phyloP scores from a whole-genome alignment of 2,113 vertebrate species.

The Pseudorhombus dupliciocellatus region DNA sequence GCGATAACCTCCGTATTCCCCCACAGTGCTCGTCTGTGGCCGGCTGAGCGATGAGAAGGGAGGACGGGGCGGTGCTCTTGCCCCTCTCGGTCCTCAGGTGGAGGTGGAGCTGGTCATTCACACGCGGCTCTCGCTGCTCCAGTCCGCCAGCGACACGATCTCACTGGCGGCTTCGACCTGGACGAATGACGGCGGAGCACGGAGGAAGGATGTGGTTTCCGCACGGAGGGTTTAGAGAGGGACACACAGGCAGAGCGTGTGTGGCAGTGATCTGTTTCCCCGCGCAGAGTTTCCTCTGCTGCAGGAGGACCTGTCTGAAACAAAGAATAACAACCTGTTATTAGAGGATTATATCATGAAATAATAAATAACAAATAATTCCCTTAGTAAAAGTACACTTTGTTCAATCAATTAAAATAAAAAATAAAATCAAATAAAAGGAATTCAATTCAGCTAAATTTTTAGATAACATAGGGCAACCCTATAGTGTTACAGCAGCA shows the following conservation, averaged over 20 bases:
- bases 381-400: no score
- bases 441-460: no score
- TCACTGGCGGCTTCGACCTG: conserved; percentile 65
- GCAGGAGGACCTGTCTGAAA: background rate
- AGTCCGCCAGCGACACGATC: conserved; percentile 78
- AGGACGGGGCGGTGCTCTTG: conserved; percentile 11
- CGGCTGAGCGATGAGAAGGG: background rate
- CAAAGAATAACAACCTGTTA: no score
- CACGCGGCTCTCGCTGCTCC: conserved; percentile 71
- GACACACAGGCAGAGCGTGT: conserved; percentile 52
- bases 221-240: conserved; percentile 67
- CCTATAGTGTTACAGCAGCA: no score
- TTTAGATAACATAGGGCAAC: no score
- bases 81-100: conserved; percentile 47
- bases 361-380: no score
- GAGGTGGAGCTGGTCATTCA: conserved; percentile 61
- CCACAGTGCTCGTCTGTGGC: conserved; percentile 14
- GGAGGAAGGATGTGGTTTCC: conserved; percentile 69
- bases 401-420: no score
- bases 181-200: conserved; percentile 76
- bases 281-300: background rate
- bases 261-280: conserved; percentile 38
- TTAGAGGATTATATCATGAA: no score
- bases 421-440: no score
- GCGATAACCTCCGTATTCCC: conserved; percentile 19